Base-by-base conservation (phyloP, 2,797 vertebrate species). In the Brachyrhaphis roseni region DNA sequence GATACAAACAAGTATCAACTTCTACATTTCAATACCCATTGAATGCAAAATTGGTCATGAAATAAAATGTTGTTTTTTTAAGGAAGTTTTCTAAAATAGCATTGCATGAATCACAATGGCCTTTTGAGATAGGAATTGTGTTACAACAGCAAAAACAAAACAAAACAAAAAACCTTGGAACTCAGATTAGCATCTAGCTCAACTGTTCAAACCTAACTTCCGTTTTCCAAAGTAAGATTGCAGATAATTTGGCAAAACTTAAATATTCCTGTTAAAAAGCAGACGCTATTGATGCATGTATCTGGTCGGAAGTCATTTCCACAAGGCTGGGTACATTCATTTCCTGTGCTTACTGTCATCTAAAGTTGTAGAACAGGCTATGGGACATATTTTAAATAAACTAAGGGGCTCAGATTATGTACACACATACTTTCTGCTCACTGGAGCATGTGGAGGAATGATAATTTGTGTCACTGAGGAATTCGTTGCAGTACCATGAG, bases 331-430 rank as follows among this genome's bases (percentile, higher is more conserved):
- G 18, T 10, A 26, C 20, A 12, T 28, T 26, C 8, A 11, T 34
- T n/a, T 46, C 26, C 15, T 28, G n/a, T 8, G 8, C 45, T 45
- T 46, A 11, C 6, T 45, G 68, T 71, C 43, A 46, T 46, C 43
- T 28, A 28, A 16, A 71, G n/a, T 41, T 46, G 26, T 46, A 46
- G 43, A 71, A 71, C 68, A 71, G 68, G 68, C n/a, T 46, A 4
- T 8, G 41, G 68, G 26, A 71, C 43, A n/a, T 74, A 46, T 46
- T 76, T 39, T 43, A 41, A 75, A 43, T 55, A 75, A n/a, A 75
- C 73, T 43, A 49, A 46, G 36, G 20, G 26, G 20, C 31, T 47
- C 13, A 68, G 20, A n/a, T 55, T n/a, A 55, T 43, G 36, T 75
- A 28, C 51, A 39, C 46, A 46, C 41, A 45, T 31, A 13, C n/a